These are phyloP conservation scores for Apocrypta bakeri DNA, from an alignment of 1,140 invertebrate species.

Conservation along the genomic window DNA sequence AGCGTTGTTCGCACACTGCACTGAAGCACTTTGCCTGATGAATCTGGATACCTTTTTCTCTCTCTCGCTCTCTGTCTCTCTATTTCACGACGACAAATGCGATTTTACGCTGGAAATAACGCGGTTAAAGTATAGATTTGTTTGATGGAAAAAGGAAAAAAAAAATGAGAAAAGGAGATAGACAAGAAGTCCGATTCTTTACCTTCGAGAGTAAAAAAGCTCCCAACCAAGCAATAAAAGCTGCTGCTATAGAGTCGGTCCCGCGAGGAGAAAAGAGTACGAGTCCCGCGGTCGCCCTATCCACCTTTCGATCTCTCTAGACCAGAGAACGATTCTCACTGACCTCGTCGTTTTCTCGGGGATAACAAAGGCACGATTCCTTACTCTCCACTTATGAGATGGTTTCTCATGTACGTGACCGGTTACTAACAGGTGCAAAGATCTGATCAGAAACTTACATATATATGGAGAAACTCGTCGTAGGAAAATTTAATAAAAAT, in stretches of 20 bases:
- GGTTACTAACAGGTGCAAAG: constrained; percentile 63
- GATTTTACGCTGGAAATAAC: constrained; percentile 53
- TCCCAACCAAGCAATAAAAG: constrained; percentile 15
- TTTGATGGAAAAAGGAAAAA: constrained; percentile 48
- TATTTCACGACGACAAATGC: not conserved
- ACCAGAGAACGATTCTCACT: constrained; percentile 49
- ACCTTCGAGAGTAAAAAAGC: not conserved
- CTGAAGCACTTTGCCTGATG: constrained; percentile 47
- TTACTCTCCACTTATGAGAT: constrained; percentile 68
- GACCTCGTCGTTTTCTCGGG: not conserved
- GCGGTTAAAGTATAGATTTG: constrained; percentile 37
- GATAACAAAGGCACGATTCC: constrained; percentile 65
- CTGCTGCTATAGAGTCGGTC: constrained; percentile 20
- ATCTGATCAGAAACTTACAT: not conserved
- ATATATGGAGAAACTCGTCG: no score
- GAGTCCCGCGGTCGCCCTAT: constrained; percentile 48
- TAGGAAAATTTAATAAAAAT: no score
- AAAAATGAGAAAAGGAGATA: constrained; percentile 39
- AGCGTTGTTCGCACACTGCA: constrained; percentile 9
- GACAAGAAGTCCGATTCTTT: constrained; percentile 54
- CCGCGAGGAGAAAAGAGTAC: not conserved
- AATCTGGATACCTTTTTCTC: constrained; percentile 44
- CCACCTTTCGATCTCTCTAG: constrained; percentile 54
- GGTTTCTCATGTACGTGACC: constrained; percentile 67
- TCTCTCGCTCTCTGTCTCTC: not conserved